These are phyloP conservation scores for Cephus nigrinus DNA, from an alignment of 2,888 invertebrate genomes.

Conservation along the genomic window DNA sequence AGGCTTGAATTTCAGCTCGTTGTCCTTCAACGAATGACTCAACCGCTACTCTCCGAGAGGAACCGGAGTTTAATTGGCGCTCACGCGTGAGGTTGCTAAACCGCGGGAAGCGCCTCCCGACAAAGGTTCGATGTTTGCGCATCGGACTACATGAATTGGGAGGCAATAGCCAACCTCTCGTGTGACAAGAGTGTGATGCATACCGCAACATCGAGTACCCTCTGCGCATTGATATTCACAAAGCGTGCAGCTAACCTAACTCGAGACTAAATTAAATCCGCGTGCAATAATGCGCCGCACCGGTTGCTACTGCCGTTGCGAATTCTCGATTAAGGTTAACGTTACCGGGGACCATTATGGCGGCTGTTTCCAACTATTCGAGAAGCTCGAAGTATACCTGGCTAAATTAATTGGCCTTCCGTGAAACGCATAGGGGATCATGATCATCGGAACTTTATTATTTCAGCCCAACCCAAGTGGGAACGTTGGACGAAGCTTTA, in stretches of 20 bases:
- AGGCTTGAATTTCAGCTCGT: too few relatives aligned
- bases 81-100: constrained; percentile 39
- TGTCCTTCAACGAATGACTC: too few relatives aligned
- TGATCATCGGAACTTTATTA: too few relatives aligned
- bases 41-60: too few relatives aligned
- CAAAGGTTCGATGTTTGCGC: constrained; percentile 38
- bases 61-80: constrained; percentile 36
- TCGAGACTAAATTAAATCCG: constrained; percentile 41
- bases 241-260: constrained; percentile 34
- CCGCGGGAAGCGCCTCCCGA: constrained; percentile 36
- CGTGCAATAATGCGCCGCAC: constrained; percentile 28
- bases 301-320: constrained; percentile 19
- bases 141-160: constrained; percentile 33
- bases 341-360: too few relatives aligned
- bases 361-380: too few relatives aligned
- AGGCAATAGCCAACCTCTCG: constrained; percentile 35
- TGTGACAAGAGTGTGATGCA: neutral
- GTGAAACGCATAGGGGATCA: too few relatives aligned
- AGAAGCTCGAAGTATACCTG: too few relatives aligned
- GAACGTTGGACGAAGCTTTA: too few relatives aligned
- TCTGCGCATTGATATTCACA: constrained; percentile 55
- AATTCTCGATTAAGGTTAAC: constrained; percentile 29
- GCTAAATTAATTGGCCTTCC: too few relatives aligned
- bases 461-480: too few relatives aligned
- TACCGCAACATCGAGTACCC: constrained; percentile 32